Conservation (phyloP, 2,113 vertebrate genomes). For the pig (Sus scrofa) region DNA sequence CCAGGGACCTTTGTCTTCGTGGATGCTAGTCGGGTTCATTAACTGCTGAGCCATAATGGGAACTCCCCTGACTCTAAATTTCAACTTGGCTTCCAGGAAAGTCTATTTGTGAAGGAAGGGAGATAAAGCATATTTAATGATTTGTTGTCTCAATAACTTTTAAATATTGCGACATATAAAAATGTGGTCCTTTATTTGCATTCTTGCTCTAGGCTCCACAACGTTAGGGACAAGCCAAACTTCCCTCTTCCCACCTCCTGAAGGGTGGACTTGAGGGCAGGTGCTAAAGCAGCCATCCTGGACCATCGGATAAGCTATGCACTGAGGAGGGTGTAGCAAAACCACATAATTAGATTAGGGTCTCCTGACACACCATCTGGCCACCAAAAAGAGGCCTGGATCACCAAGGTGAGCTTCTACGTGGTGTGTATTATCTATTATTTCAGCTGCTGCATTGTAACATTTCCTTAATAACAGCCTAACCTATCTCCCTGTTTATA, state of each 20-base stretch:
- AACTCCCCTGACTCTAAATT: background rate
- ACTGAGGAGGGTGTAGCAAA: background rate
- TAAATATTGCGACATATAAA: background rate
- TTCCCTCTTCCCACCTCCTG: background rate
- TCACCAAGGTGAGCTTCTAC: background rate
- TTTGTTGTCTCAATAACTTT: background rate
- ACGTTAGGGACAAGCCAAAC: background rate
- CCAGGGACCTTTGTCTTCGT: too few species aligned
- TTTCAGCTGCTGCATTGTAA: background rate
- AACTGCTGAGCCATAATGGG: too few species aligned
- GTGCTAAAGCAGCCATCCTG: background rate
- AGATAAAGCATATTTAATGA: slow-evolving; percentile 3
- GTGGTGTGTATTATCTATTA: background rate
- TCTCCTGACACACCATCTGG: background rate
- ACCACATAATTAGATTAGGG: background rate
- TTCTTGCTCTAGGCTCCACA: background rate
- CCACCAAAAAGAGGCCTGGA: background rate
- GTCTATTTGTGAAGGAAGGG: slow-evolving; percentile 5
- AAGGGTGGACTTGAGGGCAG: background rate
- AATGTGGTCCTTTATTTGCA: background rate
- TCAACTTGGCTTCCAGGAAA: slow-evolving; percentile 12
- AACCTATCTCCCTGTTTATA: background rate
- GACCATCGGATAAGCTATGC: background rate
- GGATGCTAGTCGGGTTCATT: too few species aligned
- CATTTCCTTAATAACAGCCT: background rate